phyloP scores from a whole-genome alignment of 2,113 vertebrate genomes.

The Madoqua kirkii region DNA sequence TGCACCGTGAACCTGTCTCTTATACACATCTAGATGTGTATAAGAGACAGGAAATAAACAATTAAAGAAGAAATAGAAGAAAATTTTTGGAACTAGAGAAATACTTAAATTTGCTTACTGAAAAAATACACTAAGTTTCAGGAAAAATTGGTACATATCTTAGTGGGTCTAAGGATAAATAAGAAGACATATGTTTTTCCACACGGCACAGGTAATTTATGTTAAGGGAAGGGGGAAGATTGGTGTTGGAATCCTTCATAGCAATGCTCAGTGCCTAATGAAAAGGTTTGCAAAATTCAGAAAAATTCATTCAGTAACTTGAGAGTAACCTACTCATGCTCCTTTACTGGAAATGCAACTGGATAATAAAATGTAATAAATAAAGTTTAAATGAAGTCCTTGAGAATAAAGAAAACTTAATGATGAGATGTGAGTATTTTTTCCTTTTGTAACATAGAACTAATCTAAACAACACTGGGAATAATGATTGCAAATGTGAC shows the following conservation, averaged over 20 bases:
- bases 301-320: not conserved
- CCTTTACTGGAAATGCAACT: not conserved
- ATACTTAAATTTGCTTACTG: not conserved
- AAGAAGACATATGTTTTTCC: not conserved
- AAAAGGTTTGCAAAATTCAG: not conserved
- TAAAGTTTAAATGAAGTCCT: not conserved
- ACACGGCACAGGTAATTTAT: not conserved
- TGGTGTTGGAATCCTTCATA: not conserved
- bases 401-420: not conserved
- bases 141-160: not conserved
- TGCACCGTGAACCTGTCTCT: not conserved
- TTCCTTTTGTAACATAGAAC: not conserved
- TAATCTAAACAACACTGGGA: not conserved
- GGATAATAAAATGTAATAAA: not conserved
- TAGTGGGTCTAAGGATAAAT: not conserved
- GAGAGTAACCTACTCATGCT: not conserved
- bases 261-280: not conserved
- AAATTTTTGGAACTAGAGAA: not conserved
- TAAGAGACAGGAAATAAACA: not conserved
- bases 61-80: constrained; percentile 12
- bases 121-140: not conserved
- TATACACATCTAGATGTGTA: no score
- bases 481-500: not conserved
- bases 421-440: not conserved
- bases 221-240: not conserved